These are phyloP conservation scores for Galagoides demidoff DNA, from an alignment of 2,797 vertebrate species.

Conservation along the genomic window DNA sequence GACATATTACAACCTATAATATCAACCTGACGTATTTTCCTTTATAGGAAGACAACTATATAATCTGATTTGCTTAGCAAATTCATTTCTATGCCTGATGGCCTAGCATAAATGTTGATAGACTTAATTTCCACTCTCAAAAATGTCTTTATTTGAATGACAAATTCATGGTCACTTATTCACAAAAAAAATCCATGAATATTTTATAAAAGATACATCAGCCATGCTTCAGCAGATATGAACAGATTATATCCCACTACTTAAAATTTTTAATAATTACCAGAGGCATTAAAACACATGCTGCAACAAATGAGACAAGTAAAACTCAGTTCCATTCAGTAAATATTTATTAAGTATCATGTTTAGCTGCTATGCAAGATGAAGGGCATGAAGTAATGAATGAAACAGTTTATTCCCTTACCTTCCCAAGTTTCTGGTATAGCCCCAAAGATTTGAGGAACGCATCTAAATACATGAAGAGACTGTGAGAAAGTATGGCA, in stretches of 20 bases:
- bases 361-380: background rate
- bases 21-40: background rate
- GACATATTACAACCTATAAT: background rate
- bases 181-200: background rate
- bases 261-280: background rate
- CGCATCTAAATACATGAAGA: background rate
- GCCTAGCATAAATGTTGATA: background rate
- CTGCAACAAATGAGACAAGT: background rate
- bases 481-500: background rate
- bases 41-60: background rate
- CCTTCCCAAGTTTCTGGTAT: background rate
- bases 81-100: background rate
- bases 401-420: background rate
- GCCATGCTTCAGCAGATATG: background rate
- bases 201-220: slow-evolving; percentile 27
- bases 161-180: background rate
- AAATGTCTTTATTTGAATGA: background rate
- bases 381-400: background rate
- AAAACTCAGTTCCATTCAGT: background rate
- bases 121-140: background rate
- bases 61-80: background rate
- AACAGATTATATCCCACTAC: background rate
- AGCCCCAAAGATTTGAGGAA: background rate
- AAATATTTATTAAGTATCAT: background rate
- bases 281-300: background rate